Base-by-base conservation (phyloP, 2,113 vertebrate genomes). In the Perca fluviatilis region DNA sequence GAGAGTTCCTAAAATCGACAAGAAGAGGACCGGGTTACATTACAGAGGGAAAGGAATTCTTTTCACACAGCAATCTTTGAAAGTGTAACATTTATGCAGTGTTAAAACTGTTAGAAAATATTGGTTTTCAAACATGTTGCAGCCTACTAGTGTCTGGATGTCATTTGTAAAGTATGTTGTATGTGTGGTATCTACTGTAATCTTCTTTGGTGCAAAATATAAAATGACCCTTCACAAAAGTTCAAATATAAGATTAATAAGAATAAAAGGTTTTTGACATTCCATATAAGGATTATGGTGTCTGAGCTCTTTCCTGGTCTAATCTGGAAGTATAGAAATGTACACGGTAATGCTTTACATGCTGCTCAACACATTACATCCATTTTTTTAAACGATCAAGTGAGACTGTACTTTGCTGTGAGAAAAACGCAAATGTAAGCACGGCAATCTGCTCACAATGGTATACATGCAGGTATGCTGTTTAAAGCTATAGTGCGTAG, bases 1-100 rank as follows among this genome's bases (percentile, higher is more conserved):
- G 98, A 99, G 27, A 99, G 64, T 84, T 99, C 98, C 98, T 99
- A 88, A 74, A 66, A 82, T 51, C 69, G 18, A 66, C 12, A 72
- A 5, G 8, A 62, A 49, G 40, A 40, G 3, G 30, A 43, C 18
- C 13, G 21, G 36, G 43, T 66, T 71, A 69, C 54, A 84, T 74
- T 46, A 77, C 21, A 85, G 61, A 64, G 30, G 66, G n/a, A 74
- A 72, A 77, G 40, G 16, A 58, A 62, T 30, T 46, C 23, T 1
- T 14, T 77, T 81, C 25, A 71, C 36, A 49, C 10, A 51, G 27
- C 46, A 46, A 40, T 19, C 3, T 51, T 46, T 9, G n/a, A 73
- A 19, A 61, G 25, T 33, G 16, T 69, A 51, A 73, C 72, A 60
- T 40, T 50, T 33, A 49, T 2, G 49, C 1, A 57, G 4, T 25